A percentile compares a stretch with the other conserved stretches of the same genome.
Evolutionary conservation across 2,888 invertebrate species (phyloP).

Genomic region (Agrypnus murinus): DNA sequence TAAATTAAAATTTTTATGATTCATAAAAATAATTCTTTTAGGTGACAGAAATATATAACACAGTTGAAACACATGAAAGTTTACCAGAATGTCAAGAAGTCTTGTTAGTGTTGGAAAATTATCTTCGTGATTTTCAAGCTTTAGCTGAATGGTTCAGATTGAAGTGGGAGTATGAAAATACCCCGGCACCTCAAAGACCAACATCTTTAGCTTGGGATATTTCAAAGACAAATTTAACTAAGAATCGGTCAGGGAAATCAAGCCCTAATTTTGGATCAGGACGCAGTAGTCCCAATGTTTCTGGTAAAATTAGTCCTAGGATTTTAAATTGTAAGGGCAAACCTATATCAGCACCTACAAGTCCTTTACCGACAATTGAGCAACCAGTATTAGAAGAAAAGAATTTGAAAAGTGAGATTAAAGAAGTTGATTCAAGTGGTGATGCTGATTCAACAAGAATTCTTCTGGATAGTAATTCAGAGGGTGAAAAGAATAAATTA

Average conservation of each 20-base stretch:
- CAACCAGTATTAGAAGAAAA: constrained; percentile 18
- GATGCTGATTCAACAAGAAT: not conserved
- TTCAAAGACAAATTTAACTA: constrained; percentile 82
- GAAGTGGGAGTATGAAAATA: constrained; percentile 95
- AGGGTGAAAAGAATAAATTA: not conserved
- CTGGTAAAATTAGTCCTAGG: constrained; percentile 78
- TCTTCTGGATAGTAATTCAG: not conserved
- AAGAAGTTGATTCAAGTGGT: not conserved
- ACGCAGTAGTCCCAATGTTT: constrained; percentile 76
- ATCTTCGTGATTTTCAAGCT: constrained; percentile 94
- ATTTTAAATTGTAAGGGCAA: constrained; percentile 70
- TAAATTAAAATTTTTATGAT: too few species aligned
- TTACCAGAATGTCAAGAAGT: constrained; percentile 97
- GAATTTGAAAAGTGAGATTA: not conserved
- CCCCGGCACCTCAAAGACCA: constrained; percentile 88
- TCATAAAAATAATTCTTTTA: constrained; percentile 61
- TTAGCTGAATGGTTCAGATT: constrained; percentile 95
- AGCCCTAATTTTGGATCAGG: constrained; percentile 74
- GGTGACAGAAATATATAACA: constrained; percentile 95
- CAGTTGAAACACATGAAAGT: constrained; percentile 96
- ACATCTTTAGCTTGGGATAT: constrained; percentile 97
- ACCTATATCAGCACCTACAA: constrained; percentile 66
- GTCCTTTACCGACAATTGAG: constrained; percentile 67
- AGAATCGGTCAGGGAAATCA: constrained; percentile 69
- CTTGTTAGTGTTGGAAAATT: constrained; percentile 94